Conservation (phyloP, 2,888 invertebrate species). For the Augochlorella aurata region DNA sequence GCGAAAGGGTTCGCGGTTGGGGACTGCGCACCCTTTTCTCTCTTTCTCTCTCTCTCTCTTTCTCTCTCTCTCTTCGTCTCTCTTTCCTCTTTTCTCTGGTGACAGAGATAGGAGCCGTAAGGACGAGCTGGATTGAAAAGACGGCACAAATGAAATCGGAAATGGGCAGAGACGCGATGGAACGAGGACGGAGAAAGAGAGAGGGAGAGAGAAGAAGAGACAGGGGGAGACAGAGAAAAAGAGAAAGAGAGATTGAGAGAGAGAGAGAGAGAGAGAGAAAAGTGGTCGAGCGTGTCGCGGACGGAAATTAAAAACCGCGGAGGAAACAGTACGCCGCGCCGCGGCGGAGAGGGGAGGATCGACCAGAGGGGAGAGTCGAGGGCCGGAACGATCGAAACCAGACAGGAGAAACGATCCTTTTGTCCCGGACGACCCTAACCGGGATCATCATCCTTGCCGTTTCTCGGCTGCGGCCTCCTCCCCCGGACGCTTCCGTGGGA, state of each 20-base stretch:
- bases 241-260: background rate
- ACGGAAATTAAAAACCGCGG: constrained; percentile 44
- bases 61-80: background rate
- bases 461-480: background rate
- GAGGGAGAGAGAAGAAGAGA: constrained; percentile 6
- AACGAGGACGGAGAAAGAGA: background rate
- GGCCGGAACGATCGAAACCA: constrained; percentile 48
- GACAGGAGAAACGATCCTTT: constrained; percentile 53
- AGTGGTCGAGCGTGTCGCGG: constrained; percentile 27
- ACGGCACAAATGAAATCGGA: constrained; percentile 4
- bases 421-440: constrained; percentile 54
- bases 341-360: background rate
- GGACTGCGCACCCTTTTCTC: background rate
- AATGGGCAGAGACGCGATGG: background rate
- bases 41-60: background rate
- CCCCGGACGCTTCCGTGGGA: constrained; percentile 21
- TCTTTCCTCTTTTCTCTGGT: background rate
- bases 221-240: background rate
- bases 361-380: background rate
- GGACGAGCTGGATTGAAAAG: constrained; percentile 10
- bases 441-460: constrained; percentile 35
- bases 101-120: background rate
- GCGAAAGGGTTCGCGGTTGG: background rate
- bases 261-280: constrained; percentile 9
- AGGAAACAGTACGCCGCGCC: background rate